These are phyloP conservation scores for Phenganax stokvisi DNA, from an alignment of 92 coral and sea anemone genomes.

Conservation along the genomic window DNA sequence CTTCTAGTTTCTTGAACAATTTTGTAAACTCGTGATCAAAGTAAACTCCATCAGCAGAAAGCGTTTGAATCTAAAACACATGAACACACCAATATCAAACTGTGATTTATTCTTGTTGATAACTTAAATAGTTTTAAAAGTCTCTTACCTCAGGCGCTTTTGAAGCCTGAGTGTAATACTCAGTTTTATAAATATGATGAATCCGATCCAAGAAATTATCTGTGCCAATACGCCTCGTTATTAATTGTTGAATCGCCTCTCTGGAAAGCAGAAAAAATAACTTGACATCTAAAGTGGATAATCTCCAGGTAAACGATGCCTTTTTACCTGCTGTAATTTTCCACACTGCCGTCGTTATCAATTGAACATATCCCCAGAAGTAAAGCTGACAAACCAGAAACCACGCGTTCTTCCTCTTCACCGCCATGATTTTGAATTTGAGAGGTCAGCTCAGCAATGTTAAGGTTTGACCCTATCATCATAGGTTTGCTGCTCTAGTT, in stretches of 20 bases:
- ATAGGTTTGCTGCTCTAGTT: too few relatives aligned
- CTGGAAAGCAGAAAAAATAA: conserved; percentile 32
- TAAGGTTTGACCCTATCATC: conserved; percentile 31
- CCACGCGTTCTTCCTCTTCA: conserved; percentile 87
- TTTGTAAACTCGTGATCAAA: conserved; percentile 96
- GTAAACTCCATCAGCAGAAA: conserved; percentile 61
- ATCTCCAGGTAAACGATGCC: background rate
- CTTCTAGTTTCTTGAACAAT: conserved; percentile 89
- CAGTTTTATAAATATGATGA: conserved; percentile 86
- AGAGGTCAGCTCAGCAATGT: conserved; percentile 62
- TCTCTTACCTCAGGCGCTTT: conserved; percentile 66
- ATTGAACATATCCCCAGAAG: conserved; percentile 84
- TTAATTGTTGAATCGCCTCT: conserved; percentile 71
- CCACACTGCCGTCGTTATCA: conserved; percentile 80
- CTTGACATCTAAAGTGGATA: background rate
- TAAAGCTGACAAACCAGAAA: conserved; percentile 81
- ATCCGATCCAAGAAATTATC: conserved; percentile 91
- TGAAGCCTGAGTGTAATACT: conserved; percentile 86
- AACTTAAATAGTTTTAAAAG: background rate
- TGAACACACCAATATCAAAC: background rate
- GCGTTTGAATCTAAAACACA: conserved; percentile 62
- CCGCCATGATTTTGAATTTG: conserved; percentile 84
- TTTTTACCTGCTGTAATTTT: conserved; percentile 67
- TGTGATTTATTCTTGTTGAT: background rate
- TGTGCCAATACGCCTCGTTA: conserved; percentile 76